A percentile compares a stretch with the other conserved stretches of the same genome.
Conservation (phyloP, 53 echinoderm and acorn worm species). For the Crossaster papposus region DNA sequence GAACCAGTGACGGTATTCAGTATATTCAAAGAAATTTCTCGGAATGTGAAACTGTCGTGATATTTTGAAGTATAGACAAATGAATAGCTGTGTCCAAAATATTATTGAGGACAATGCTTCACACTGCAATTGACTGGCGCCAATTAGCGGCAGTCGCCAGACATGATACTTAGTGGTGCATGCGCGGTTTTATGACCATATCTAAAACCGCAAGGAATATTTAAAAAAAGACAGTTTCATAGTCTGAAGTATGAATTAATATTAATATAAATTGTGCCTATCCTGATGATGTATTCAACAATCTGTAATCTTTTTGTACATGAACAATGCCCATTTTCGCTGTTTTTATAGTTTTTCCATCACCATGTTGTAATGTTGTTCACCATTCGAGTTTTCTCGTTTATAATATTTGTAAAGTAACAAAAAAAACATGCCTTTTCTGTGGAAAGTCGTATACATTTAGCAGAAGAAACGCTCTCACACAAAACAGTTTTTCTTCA, state of each 20-base stretch:
- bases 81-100: not conserved
- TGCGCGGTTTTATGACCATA: not conserved
- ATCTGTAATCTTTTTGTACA: constrained; percentile 56
- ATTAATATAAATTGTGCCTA: constrained; percentile 49
- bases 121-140: not conserved
- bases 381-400: constrained; percentile 30
- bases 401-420: constrained; percentile 51
- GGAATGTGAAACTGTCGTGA: constrained; percentile 48
- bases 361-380: constrained; percentile 47
- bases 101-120: not conserved
- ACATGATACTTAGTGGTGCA: not conserved
- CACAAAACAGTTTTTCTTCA: not conserved
- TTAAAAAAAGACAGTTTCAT: constrained; percentile 29
- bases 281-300: constrained; percentile 57
- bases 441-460: constrained; percentile 27
- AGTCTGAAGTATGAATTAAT: constrained; percentile 1
- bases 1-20: constrained; percentile 57
- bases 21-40: constrained; percentile 7
- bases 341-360: constrained; percentile 58
- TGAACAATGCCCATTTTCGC: constrained; percentile 57
- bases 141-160: not conserved
- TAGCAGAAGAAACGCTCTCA: not conserved
- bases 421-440: constrained; percentile 52
- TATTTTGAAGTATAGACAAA: not conserved
- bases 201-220: not conserved